A percentile compares a stretch with the other conserved stretches of the same genome.
phyloP scores from a whole-genome alignment of 1,140 invertebrate species.

The Drosophila paulistorum region DNA sequence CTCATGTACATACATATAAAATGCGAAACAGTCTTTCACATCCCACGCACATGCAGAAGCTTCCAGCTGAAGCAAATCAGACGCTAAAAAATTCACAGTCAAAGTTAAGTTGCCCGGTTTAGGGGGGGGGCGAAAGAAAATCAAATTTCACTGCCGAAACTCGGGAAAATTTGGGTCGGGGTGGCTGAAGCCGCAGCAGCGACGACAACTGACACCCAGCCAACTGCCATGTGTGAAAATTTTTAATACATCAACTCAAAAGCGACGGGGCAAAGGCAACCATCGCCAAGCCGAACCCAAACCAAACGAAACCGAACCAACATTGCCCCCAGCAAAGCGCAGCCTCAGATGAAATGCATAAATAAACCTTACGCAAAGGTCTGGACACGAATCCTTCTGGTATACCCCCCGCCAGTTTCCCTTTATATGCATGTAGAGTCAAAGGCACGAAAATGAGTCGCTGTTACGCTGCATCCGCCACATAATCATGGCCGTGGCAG shows the following conservation, averaged over 20 bases:
- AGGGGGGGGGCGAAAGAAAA: conserved; percentile 41
- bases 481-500: conserved; percentile 70
- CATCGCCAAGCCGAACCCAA: too few species aligned
- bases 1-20: too few species aligned
- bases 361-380: conserved; percentile 67
- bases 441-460: conserved; percentile 59
- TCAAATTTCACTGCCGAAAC: conserved; percentile 59
- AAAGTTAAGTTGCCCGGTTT: conserved; percentile 34
- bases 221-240: conserved; percentile 79
- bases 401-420: not conserved
- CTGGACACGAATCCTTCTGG: conserved; percentile 41
- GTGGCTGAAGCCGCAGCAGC: conserved; percentile 23
- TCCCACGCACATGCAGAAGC: not conserved
- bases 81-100: conserved; percentile 58
- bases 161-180: too few species aligned
- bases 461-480: conserved; percentile 58
- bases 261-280: conserved; percentile 37
- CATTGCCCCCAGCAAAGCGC: conserved; percentile 40
- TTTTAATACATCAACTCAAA: conserved; percentile 81
- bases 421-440: conserved; percentile 29
- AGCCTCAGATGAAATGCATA: conserved; percentile 77
- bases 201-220: conserved; percentile 44
- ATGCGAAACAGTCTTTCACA: not conserved
- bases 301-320: conserved; percentile 8
- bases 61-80: conserved; percentile 40